Base-by-base conservation (phyloP, 2,113 vertebrate genomes). In the Grammatotria lemairii region DNA sequence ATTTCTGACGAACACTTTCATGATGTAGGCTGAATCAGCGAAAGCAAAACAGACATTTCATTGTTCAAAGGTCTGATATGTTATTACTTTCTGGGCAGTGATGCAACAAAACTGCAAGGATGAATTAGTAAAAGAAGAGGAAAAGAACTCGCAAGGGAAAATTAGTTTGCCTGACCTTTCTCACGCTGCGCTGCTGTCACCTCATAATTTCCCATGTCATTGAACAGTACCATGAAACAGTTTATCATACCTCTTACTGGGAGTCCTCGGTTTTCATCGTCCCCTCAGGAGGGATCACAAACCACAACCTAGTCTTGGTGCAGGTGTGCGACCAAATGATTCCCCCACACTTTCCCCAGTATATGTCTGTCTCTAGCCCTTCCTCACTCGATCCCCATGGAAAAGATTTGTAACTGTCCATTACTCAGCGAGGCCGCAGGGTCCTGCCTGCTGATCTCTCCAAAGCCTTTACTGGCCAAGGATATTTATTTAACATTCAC, bases 311-410 rank as follows among this genome's bases (percentile, higher is more conserved):
- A 84, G 75, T 51, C 84, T 19, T 3, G 21, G 49, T 78, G 85
- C 89, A 90, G 89, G 88, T 93, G 92, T 87, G 68, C n/a, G 14
- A 49, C 70, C 70, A 49, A 75, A 49, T 75, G 81, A 82, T 87
- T 45, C 57, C 85, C 60, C 60, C 51, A 7, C 4, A n/a, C 51
- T 65, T 40, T 51, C 63, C 12, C 68, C 83, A 5, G 9, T 49
- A 14, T 5, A 3, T 8, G 6, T 40, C 19, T 58, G 84, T 82
- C 82, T 84, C 54, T 23, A 58, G 47, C 31, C 54, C 63, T 65
- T 73, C 86, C 81, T 73, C 73, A 23, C 80, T 82, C 12, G 57
- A 65, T 91, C 86, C 84, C 88, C 23, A 2, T 16, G 80, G 73
- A 83, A 49, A 33, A 55, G n/a, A 82, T 92, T 86, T 89, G 86